phyloP scores from a whole-genome alignment of 1,140 invertebrate species.

The Linepithema humile region DNA sequence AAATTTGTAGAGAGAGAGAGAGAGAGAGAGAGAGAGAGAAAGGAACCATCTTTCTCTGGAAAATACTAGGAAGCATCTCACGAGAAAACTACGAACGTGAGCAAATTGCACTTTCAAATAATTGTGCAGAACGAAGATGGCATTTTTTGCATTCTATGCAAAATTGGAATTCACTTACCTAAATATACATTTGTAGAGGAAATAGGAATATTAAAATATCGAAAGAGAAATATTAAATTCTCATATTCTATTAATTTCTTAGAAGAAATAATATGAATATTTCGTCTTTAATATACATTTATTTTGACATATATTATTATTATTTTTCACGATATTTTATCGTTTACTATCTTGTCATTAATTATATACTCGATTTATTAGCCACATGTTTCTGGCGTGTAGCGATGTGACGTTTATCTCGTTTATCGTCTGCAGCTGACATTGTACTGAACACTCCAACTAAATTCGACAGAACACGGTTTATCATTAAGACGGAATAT shows the following conservation, averaged over 20 bases:
- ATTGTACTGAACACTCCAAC: neutral
- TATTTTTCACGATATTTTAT: neutral
- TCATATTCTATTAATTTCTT: neutral
- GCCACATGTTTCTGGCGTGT: neutral
- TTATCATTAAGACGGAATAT: neutral
- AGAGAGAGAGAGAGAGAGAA: too few relatives aligned
- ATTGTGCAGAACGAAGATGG: neutral
- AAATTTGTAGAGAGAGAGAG: neutral
- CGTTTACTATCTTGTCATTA: neutral
- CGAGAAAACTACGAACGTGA: neutral
- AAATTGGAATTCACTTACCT: neutral
- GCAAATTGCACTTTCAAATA: slow-evolving; percentile 20
- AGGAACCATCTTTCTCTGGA: neutral
- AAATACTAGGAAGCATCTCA: neutral
- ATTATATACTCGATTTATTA: neutral
- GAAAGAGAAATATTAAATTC: neutral
- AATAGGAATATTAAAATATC: neutral
- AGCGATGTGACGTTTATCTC: neutral
- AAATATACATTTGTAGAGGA: neutral
- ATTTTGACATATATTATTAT: neutral
- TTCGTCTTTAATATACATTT: neutral
- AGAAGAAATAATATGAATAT: neutral
- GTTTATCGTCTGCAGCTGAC: neutral
- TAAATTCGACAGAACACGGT: neutral
- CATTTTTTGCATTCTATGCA: neutral